Percentiles rank a stretch among this genome's conserved stretches.
These are phyloP conservation scores for Cynopterus brachyotis DNA, from an alignment of 2,113 vertebrate species.

Conservation along the genomic window DNA sequence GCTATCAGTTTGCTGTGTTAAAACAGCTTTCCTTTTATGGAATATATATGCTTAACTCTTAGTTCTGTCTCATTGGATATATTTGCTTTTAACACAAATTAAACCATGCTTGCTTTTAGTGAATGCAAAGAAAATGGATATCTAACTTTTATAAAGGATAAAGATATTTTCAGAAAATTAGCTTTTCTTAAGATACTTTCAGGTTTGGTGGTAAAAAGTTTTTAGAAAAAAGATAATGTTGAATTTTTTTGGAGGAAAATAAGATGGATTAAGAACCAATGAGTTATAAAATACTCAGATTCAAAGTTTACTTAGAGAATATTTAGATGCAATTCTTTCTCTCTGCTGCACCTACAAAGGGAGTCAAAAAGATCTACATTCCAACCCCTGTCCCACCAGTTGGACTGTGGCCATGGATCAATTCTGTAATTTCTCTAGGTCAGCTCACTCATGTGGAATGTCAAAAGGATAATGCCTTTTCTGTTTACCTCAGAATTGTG, in stretches of 20 bases:
- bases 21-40: background rate
- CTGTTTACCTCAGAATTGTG: background rate
- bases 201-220: background rate
- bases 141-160: background rate
- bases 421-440: background rate
- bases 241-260: background rate
- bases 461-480: background rate
- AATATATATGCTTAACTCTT: background rate
- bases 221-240: background rate
- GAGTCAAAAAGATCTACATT: background rate
- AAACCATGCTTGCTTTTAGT: conserved; percentile 34
- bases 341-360: background rate
- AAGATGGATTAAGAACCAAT: background rate
- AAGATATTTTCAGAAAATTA: conserved; percentile 8
- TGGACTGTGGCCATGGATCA: background rate
- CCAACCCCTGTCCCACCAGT: background rate
- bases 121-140: background rate
- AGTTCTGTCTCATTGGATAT: background rate
- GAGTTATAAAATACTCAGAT: background rate
- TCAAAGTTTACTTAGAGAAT: background rate
- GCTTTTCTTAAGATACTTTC: background rate
- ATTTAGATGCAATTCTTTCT: background rate
- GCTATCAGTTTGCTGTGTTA: background rate
- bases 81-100: conserved; percentile 38
- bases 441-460: background rate